Percentiles rank a stretch among this genome's conserved stretches.
These are phyloP conservation scores for Pristionchus fissidentatus DNA, from an alignment of 2,888 invertebrate species.

Conservation along the genomic window DNA sequence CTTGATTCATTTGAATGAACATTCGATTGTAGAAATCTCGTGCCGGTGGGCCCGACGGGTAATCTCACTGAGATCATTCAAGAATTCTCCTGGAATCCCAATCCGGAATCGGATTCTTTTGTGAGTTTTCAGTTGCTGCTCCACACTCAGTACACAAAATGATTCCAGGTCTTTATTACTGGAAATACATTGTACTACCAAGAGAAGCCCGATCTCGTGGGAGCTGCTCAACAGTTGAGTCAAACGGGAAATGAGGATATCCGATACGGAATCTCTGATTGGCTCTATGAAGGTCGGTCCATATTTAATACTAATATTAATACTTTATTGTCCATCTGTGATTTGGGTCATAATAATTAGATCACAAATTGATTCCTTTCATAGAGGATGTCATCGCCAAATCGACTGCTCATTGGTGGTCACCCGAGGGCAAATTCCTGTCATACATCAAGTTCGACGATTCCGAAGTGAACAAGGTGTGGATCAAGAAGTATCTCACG, in stretches of 20 bases:
- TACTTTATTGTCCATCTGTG: neutral
- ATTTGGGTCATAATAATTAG: neutral
- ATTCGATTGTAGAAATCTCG: neutral
- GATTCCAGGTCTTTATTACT: constrained; percentile 52
- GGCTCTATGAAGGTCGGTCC: constrained; percentile 61
- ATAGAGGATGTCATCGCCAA: constrained; percentile 65
- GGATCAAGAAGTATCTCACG: constrained; percentile 58
- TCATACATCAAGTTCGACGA: constrained; percentile 67
- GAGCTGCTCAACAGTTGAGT: constrained; percentile 56
- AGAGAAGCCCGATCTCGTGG: constrained; percentile 58
- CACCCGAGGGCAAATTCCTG: constrained; percentile 60
- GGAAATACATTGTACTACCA: constrained; percentile 63
- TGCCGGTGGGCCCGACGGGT: constrained; percentile 48
- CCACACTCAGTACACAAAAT: neutral
- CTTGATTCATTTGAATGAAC: neutral
- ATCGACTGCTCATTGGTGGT: constrained; percentile 66
- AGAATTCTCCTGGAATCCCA: constrained; percentile 61
- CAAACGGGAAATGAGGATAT: constrained; percentile 55
- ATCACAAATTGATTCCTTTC: neutral
- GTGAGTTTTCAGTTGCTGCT: constrained; percentile 40
- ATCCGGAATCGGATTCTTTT: constrained; percentile 55
- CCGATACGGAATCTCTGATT: constrained; percentile 61
- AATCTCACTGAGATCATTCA: constrained; percentile 54
- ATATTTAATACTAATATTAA: neutral
- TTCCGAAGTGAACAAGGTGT: constrained; percentile 60